Evolutionary conservation across 2,113 vertebrate genomes (phyloP), one percentile per base, ranked within the genome.

Genomic region (Apus apus): DNA sequence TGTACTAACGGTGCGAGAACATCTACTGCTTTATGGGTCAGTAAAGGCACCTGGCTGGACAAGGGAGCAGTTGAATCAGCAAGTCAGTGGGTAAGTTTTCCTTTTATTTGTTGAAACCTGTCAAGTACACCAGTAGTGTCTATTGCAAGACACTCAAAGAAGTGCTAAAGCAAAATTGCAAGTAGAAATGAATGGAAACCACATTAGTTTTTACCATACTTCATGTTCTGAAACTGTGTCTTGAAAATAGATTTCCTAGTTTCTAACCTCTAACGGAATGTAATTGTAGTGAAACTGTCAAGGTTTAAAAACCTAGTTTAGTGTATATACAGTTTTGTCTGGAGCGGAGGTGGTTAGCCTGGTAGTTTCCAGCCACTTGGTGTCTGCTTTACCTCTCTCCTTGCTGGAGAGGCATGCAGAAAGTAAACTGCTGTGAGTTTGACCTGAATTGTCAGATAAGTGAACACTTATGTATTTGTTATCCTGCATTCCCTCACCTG

Each of bases 11-110:
- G 98, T 98, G 62, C 91, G 97, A 26, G 99, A 99, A 65, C 99
- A 99, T 71, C 98, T 99, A 26, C 78, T 98, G 43, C 98, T 99
- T 80, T 99, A 99, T 20, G 98, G 98, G 4, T 85, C 96, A 23
- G 45, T 98, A 61, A 98, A 97, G 61, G 96, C 94, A 1, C 98
- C 97, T 0, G 29, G 15, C 12, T 97, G 97, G 97, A 96, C 96
- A 43, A 79, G 29, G 5, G 56, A 81, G 13, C 86, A 97, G 61
- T 20, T 96, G 38, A 57, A 78, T 30, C 89, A 96, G 32, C 87
- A 97, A 38, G 95, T 98, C 26, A 68, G 18, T 19, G 97, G 75
- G 98, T 98, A 15, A 74, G 66, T 20, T 83, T 71, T 70, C 12
- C 29, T 75, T 75, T 50, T 8, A 5, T 67, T 61, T 60, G 3